Conservation (phyloP, 2,797 vertebrate species). For the Lindbergichthys nudifrons region DNA sequence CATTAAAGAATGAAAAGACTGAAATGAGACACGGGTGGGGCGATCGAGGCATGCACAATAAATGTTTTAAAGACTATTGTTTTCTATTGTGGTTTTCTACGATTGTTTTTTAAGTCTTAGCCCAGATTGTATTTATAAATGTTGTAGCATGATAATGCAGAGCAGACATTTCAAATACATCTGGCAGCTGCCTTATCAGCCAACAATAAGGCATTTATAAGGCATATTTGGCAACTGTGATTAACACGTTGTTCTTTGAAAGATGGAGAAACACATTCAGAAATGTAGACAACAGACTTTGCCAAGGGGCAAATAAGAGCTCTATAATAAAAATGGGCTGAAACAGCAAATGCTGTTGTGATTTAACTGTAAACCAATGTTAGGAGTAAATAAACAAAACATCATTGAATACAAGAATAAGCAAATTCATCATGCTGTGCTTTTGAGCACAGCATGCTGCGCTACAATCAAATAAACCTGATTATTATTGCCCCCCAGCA, state of each 20-base stretch:
- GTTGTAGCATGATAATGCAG: background rate
- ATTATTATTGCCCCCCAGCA: constrained; percentile 8
- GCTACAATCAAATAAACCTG: constrained; percentile 12
- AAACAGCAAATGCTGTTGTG: background rate
- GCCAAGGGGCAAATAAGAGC: background rate
- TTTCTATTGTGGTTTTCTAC: background rate
- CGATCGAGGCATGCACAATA: background rate
- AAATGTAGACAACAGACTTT: background rate
- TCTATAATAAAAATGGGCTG: background rate
- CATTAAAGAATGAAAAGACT: background rate
- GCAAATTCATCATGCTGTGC: background rate
- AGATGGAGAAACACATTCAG: background rate
- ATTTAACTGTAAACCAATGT: background rate
- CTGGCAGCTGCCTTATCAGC: background rate
- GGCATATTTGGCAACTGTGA: background rate
- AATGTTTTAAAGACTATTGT: background rate
- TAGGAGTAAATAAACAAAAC: background rate
- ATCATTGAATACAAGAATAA: background rate
- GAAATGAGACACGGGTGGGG: background rate
- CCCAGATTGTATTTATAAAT: background rate
- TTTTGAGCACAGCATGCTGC: background rate
- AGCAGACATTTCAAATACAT: background rate
- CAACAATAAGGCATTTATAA: background rate
- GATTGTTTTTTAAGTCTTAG: background rate
- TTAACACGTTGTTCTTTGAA: background rate